Evolutionary conservation across 1,140 invertebrate species (phyloP), one percentile per base, ranked within the genome.

Genomic region (Periplaneta americana): DNA sequence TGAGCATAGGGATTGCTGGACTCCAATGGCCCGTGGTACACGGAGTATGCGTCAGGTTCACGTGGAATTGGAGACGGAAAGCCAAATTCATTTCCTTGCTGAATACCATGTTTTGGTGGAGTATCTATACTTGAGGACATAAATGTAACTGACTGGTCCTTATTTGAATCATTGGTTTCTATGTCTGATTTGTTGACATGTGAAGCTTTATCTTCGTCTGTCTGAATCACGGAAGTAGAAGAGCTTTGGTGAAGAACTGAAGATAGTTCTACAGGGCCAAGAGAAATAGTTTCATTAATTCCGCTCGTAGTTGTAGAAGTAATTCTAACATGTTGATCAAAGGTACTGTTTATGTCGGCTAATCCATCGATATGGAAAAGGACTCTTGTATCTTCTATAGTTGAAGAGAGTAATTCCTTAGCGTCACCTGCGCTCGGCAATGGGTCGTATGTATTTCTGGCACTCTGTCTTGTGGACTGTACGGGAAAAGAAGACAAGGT

Each of bases 1-100:
- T 80, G 79, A 4, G 48, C 37, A 33, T 80, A 80, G 9, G 79
- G 79, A 74, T 80, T 31, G 37, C 66, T 74, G 13, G 33, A 36
- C 22, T 78, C 77, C 48, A 66, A 66, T 8, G 48, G 48, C 22
- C 48, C 48, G 22, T 66, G 48, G 28, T 66, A 66, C 28, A 28
- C 11, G 11, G 4, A 5, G 22, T 66, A 9, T 9, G 22, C 9
- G 22, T 66, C 28, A 1, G 22, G 22, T 66, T 66, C n/a, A 28
- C 22, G 2, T 66, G 22, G 22, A 22, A 28, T 8, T 6, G 22
- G 22, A 28, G 48, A n/a, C 22, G 3, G 39, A 48, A 22, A 48
- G 13, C 22, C 22, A 28, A 66, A n/a, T n/a, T n/a, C 37, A 28
- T 3, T n/a, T n/a, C n/a, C 6, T 6, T 28, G 22, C 48, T 0